A percentile compares a stretch with the other conserved stretches of the same genome.
phyloP scores from a whole-genome alignment of 2,888 invertebrate genomes.

The Tineola bisselliella region DNA sequence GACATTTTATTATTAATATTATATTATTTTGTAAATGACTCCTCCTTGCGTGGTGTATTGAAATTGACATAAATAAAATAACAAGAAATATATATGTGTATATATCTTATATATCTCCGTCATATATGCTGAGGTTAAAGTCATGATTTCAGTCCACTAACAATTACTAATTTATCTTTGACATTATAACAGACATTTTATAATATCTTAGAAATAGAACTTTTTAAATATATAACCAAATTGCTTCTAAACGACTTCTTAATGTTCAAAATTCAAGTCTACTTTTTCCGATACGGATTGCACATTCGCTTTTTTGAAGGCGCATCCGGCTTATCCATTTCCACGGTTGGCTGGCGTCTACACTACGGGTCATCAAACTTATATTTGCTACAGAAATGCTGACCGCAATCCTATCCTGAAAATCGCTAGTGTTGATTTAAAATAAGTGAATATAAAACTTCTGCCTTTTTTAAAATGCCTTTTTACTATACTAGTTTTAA shows the following conservation, averaged over 20 bases:
- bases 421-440: neutral
- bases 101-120: too few species aligned
- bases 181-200: too few species aligned
- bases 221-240: neutral
- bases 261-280: neutral
- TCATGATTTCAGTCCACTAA: too few species aligned
- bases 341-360: conserved; percentile 19
- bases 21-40: too few species aligned
- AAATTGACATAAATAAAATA: too few species aligned
- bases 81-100: too few species aligned
- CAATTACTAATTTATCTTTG: too few species aligned
- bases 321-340: conserved; percentile 22
- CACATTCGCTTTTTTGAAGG: conserved; percentile 18
- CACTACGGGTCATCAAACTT: conserved; percentile 11
- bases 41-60: too few species aligned
- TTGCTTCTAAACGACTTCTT: neutral
- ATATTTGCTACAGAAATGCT: conserved; percentile 12
- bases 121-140: too few species aligned
- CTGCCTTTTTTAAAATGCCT: too few species aligned
- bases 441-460: neutral
- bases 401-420: conserved; percentile 1
- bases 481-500: too few species aligned
- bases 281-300: neutral
- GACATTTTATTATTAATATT: too few species aligned
- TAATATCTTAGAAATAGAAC: neutral